Evolutionary conservation across 2,888 invertebrate genomes (phyloP), one percentile per base, ranked within the genome.

Genomic region (Muscina levida): DNA sequence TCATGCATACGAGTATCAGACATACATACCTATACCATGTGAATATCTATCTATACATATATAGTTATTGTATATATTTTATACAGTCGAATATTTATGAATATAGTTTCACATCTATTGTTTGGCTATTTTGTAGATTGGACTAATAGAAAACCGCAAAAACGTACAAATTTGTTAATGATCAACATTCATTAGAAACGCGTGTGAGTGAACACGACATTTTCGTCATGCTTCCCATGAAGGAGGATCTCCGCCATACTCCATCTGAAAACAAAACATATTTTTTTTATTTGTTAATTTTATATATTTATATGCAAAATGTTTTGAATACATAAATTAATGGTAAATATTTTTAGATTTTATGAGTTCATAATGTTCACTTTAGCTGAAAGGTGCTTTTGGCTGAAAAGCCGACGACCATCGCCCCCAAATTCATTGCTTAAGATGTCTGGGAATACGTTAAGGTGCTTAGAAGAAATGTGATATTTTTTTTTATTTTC

Each of bases 181-280:
- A 51, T 65, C 39, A 66, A 70, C 76, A 80, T 80, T 80, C 76
- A 73, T 80, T 80, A 75, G 65, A 70, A 76, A 73, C 44, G 79
- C 68, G 76, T 80, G 53, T 24, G 56, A 15, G 37, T 73, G 70
- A 51, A 42, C 5, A 22, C 13, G 24, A 4, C 22, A 24, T 13
- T 48, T 19, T 48, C 10, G 4, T 19, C 10, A 22, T 19, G n/a
- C 31, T 31, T 31, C 31, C 8, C n/a, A n/a, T n/a, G n/a, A n/a
- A n/a, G n/a, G n/a, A n/a, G n/a, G n/a, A n/a, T 31, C 31, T 31
- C 4, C 31, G 31, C 4, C 31, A n/a, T n/a, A n/a, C n/a, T n/a
- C n/a, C n/a, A 13, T 22, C 22, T 53, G 24, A 53, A 53, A 53
- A 53, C 53, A 53, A 53, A 53, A 24, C 51, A 22, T 22, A 53